Evolutionary conservation across 2,113 vertebrate species (phyloP).

Genomic region (Apteryx mantelli): DNA sequence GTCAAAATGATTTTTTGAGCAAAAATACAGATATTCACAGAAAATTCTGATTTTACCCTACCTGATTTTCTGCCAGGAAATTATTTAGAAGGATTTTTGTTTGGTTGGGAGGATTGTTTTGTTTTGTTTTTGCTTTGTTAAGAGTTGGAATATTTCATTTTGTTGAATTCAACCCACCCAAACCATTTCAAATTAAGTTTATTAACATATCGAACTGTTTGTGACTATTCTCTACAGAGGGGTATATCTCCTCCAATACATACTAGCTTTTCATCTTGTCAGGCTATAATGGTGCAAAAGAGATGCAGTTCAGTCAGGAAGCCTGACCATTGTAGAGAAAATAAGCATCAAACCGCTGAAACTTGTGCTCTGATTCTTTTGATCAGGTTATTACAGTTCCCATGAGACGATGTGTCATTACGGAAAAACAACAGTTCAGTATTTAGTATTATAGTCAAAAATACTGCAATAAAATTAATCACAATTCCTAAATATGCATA

Average conservation of each 20-base stretch:
- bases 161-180: neutral
- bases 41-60: neutral
- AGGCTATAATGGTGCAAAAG: neutral
- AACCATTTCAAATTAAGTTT: neutral
- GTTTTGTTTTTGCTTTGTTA: neutral
- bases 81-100: neutral
- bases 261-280: neutral
- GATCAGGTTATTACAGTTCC: neutral
- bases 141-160: neutral
- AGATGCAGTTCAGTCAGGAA: accelerated
- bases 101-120: neutral
- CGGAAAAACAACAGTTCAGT: neutral
- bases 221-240: neutral
- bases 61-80: neutral
- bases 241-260: neutral
- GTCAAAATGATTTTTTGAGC: neutral
- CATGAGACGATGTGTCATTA: neutral
- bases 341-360: neutral
- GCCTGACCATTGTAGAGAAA: neutral
- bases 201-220: neutral
- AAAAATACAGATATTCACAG: neutral
- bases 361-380: neutral
- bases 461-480: neutral
- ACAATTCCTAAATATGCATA: neutral
- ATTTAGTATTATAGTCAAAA: neutral